Evolutionary conservation across 2,888 invertebrate genomes (phyloP), one percentile per base, ranked within the genome.

Genomic region (Tanytarsus gracilentus): DNA sequence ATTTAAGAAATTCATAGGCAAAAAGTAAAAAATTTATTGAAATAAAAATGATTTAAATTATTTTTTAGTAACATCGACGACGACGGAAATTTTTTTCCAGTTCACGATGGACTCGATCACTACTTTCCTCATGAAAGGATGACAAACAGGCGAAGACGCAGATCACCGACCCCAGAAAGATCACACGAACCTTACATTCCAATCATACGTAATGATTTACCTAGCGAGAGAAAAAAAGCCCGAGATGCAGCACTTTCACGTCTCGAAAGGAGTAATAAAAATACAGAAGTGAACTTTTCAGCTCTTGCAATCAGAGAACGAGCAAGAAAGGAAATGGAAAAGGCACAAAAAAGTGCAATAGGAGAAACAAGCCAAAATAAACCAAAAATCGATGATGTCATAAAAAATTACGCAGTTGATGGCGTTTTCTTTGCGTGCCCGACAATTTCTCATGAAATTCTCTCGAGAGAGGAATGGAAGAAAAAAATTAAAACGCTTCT

Each of bases 191-290:
- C n/a, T n/a, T 73, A 73, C 62, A 68, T 71, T 7, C 72, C 75
- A 8, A 74, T 77, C 29, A 66, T 68, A 27, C 74, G 81, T 60
- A 69, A 78, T 0, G 83, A 82, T 30, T 77, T 86, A 44, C 83
- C 87, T 0, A 78, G 81, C 50, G 90, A 88, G 66, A 86, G 86
- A 21, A 65, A 61, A 64, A 81, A 84, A 40, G 94, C 94, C 11
- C 94, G 90, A 0, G 85, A 85, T 55, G 94, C 94, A 11, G 93
- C 94, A 0, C 71, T 94, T 63, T 80, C 86, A 0, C 79, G 94
- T 62, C 71, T 89, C 16, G 80, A n/a, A 23, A 76, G 75, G 4
- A 30, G 25, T 64, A 80, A 76, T 64, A 76, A 78, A 61, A 80
- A 80, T 62, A 77, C 79, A 39, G 77, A 79, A 8, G 86, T 87